Conservation (phyloP, 92 coral and sea anemone genomes). For the Epizoanthus ramosus region DNA sequence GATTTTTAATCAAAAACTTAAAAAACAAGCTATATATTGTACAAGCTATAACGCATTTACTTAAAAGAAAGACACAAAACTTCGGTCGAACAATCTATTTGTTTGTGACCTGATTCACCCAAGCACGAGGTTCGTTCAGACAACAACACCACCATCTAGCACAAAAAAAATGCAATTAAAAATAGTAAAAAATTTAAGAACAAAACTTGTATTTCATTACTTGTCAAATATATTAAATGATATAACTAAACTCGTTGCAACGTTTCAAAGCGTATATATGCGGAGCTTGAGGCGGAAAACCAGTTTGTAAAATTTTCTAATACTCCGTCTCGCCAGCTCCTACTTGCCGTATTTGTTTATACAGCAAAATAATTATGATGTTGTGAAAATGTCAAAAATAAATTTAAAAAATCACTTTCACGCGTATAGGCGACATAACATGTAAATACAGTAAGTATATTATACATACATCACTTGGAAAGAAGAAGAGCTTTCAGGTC, state of each 20-base stretch:
- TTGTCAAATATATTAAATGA: neutral
- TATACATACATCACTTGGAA: neutral
- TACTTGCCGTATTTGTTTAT: constrained; percentile 73
- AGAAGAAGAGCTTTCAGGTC: neutral
- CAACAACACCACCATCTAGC: neutral
- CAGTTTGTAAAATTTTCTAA: constrained; percentile 10
- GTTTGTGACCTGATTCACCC: neutral
- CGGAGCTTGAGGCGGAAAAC: constrained; percentile 10
- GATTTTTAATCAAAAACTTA: neutral
- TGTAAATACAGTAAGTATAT: constrained; percentile 42
- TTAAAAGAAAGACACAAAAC: neutral
- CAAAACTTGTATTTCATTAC: neutral
- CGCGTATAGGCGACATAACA: constrained; percentile 31
- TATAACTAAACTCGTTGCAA: neutral
- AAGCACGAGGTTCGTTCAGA: constrained; percentile 25
- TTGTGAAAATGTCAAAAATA: constrained; percentile 61
- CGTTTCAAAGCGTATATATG: constrained; percentile 16
- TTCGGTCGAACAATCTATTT: neutral
- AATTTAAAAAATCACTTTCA: constrained; percentile 63
- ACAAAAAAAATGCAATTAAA: constrained; percentile 4
- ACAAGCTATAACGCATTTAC: neutral
- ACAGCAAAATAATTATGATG: constrained; percentile 74
- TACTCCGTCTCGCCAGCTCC: neutral
- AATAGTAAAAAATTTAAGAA: constrained; percentile 16
- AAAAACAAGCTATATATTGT: constrained; percentile 8